phyloP scores from a whole-genome alignment of 2,797 vertebrate species.

The Falco biarmicus region DNA sequence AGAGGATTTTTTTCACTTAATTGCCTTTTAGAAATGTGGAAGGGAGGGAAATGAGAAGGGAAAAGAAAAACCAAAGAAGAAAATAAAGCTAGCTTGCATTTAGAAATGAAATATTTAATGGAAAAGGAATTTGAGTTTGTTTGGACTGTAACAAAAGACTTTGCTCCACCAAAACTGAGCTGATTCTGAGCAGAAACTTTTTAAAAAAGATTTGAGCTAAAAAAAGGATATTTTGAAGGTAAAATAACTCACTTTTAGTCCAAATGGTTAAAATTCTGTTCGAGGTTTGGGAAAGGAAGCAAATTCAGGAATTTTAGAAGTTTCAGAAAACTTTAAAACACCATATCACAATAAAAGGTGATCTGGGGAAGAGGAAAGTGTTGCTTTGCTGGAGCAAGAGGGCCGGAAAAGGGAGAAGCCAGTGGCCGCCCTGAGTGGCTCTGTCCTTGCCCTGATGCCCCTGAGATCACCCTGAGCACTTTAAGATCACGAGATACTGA shows the following conservation, averaged over 20 bases:
- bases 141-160: background rate
- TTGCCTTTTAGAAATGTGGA: background rate
- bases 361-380: background rate
- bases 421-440: background rate
- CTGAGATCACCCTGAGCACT: background rate
- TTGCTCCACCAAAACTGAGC: background rate
- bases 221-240: background rate
- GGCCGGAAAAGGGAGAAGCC: background rate
- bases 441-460: slow-evolving; percentile 18
- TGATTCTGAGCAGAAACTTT: background rate
- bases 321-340: background rate
- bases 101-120: background rate
- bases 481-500: slow-evolving; percentile 42
- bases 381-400: background rate
- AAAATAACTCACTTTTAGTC: background rate
- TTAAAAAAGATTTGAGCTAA: background rate
- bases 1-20: background rate
- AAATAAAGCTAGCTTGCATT: background rate
- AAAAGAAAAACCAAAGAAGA: background rate
- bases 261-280: background rate
- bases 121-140: background rate
- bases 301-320: background rate
- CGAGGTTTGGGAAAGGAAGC: background rate
- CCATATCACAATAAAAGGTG: background rate
- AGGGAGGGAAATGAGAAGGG: background rate